Evolutionary conservation across 2,797 vertebrate genomes (phyloP), one percentile per base, ranked within the genome.

Genomic region (Botia kubotai): DNA sequence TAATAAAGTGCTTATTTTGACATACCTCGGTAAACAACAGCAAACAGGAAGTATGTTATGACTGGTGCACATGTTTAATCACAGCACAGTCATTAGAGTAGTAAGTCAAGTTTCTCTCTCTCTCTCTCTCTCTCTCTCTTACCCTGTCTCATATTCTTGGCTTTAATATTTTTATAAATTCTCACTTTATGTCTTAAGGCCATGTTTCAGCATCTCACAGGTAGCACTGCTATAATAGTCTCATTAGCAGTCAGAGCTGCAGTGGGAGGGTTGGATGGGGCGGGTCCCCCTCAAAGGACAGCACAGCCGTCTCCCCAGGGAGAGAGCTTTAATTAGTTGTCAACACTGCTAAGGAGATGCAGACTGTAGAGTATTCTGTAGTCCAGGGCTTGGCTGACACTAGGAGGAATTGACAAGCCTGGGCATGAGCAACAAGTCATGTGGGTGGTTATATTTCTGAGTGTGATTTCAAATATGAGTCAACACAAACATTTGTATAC

Each of bases 251-350:
- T 65, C 73, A 2, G 6, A 17, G 6, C 73, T 33, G 26, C 73
- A 75, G 29, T 43, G 36, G 79, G 58, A 65, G 69, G 72, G 66
- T 16, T 3, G 60, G 19, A 6, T 46, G 29, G 55, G 52, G 48
- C 48, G 67, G 53, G 12, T 62, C 50, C 55, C 71, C 75, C 81
- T 85, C 60, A 65, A 7, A 74, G 33, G 33, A 65, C 60, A 57
- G 33, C 57, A 19, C 14, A 6, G 60, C 50, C 57, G 57, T 65
- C 67, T 79, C 68, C 36, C 74, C 60, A 33, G 79, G 75, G 48
- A 72, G 14, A 73, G 62, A 26, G 8, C 50, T 67, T 57, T 10
- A 65, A 23, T 53, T 65, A 29, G 63, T 50, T 53, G 60, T 4
- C 57, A 46, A 60, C 23, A 43, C 39, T 48, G 16, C 63, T 13